Conservation (phyloP, 2,113 vertebrate species). For the Hippocampus comes region DNA sequence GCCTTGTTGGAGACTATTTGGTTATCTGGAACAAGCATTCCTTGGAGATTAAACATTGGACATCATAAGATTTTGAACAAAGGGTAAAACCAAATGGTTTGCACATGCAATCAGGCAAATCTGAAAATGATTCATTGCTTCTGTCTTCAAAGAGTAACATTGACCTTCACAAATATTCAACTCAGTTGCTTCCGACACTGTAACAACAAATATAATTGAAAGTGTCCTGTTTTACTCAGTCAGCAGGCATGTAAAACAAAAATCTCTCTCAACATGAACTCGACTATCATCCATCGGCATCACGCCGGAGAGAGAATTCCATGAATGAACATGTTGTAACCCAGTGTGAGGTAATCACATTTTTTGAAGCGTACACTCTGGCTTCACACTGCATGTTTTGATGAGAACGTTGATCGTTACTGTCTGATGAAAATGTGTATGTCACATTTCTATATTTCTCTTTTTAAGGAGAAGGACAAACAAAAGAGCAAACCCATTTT, state of each 20-base stretch:
- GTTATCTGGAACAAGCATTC: not conserved
- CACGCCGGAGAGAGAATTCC: not conserved
- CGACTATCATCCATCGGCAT: not conserved
- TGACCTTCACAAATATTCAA: not conserved
- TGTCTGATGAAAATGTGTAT: not conserved
- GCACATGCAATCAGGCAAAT: not conserved
- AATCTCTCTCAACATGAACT: not conserved
- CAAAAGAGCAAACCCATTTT: not conserved
- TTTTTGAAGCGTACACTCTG: not conserved
- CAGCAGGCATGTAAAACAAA: not conserved
- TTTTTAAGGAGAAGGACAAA: not conserved
- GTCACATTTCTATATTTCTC: not conserved
- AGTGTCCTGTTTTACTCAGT: not conserved
- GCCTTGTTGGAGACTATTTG: not conserved
- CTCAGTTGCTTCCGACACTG: not conserved
- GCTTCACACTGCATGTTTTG: not conserved
- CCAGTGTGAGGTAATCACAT: not conserved
- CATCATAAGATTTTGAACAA: not conserved
- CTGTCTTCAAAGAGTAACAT: not conserved
- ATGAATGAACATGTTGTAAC: slow-evolving; percentile 8
- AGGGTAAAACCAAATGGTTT: not conserved
- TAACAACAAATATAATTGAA: not conserved
- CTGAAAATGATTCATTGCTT: not conserved
- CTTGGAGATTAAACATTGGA: not conserved
- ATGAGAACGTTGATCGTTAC: slow-evolving; percentile 1